Base-by-base conservation (phyloP, 2,113 vertebrate species). In the Ivindomyrus marchei region DNA sequence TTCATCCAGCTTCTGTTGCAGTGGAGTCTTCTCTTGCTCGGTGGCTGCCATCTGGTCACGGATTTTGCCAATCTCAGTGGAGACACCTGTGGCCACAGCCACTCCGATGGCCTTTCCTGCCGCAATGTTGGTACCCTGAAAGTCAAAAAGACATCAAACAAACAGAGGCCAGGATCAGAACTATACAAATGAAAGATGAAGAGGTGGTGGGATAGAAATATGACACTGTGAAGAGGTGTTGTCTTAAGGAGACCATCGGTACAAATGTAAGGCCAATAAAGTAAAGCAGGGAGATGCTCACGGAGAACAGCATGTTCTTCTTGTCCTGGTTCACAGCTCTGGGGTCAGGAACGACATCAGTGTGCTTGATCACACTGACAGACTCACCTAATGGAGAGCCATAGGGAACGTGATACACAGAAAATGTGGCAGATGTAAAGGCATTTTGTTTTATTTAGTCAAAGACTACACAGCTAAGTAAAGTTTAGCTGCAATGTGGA, bases 261-360 rank as follows among this genome's bases (percentile, higher is more conserved):
- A 80, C 74, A 80, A 80, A 11, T 80, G 17, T 42, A 80, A 42
- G 4, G 74, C 36, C 13, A 80, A 80, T 80, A 85, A n/a, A 21
- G 45, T 47, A 85, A 47, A n/a, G 8, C 52, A 11, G 88, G 31
- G 45, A 15, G 49, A 53, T 66, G 96, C 98, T 97, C 93, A 99
- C 98, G 0, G 98, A 99, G 94, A 99, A 99, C 62, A 99, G 94
- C 97, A 98, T 99, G 94, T 99, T 99, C 96, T 99, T 99, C 95
- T 99, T 99, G 95, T 99, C 98, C 95, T 99, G 98, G 95, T 99
- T 99, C 93, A 99, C 98, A 11, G 98, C 98, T 90, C 98, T 95
- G 52, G 93, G 96, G 92, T 99, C 98, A 0, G 97, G 97, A 46
- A 99, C 94, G 0, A 97, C 92, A 0, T 99, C 97, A 0, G 97